Conservation (phyloP, 2,113 vertebrate species). For the Alethe castanea region DNA sequence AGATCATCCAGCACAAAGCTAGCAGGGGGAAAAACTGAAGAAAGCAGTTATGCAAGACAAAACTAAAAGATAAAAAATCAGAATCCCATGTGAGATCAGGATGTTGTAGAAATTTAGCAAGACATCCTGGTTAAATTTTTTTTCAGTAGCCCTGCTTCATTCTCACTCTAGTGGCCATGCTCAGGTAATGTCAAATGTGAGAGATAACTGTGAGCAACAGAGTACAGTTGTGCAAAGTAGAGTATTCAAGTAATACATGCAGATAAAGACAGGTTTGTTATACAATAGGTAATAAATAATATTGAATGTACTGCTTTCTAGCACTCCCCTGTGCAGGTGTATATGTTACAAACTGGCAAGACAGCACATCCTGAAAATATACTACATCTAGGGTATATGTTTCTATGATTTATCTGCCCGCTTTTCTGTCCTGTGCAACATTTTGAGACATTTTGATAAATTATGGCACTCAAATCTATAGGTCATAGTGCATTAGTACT, state of each 20-base stretch:
- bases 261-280: neutral
- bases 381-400: neutral
- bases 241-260: neutral
- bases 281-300: neutral
- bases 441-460: conserved; percentile 11
- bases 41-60: neutral
- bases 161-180: neutral
- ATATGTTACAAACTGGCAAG: neutral
- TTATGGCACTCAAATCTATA: neutral
- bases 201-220: neutral
- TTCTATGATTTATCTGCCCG: neutral
- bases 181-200: neutral
- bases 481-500: neutral
- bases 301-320: neutral
- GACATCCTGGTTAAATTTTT: neutral
- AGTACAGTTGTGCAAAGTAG: neutral
- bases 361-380: neutral
- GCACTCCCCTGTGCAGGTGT: neutral
- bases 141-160: neutral
- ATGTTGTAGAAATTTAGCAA: neutral
- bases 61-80: neutral
- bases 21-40: neutral
- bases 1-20: neutral
- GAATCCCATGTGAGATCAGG: neutral
- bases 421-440: neutral